Base-by-base conservation (phyloP, 1,140 invertebrate species). In the Venturia canescens region DNA sequence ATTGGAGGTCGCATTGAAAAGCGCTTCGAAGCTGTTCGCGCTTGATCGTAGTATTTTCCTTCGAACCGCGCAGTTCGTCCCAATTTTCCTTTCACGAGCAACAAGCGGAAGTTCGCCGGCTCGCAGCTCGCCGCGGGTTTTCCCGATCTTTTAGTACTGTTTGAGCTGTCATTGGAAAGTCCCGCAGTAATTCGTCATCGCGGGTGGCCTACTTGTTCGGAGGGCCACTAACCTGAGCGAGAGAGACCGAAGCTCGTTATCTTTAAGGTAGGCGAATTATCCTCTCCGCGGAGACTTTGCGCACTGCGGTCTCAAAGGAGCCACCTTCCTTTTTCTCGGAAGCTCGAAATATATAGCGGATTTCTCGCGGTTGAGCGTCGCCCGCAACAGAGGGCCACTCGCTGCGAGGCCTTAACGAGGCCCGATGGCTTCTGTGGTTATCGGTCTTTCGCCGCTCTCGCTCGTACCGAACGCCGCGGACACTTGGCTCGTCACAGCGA, bases 251-350 rank as follows among this genome's bases (percentile, higher is more conserved):
- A n/a, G 70, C 69, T 44, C 75, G 38, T 80, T 82, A 82, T 82
- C 67, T 78, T 83, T 83, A 67, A 75, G 79, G 67, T 66, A 79
- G 75, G 53, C 31, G 5, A n/a, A 31, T 57, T 74, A 75, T 71
- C 31, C 60, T 80, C 38, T 77, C 75, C 75, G 75, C 75, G 75
- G 75, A 77, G 57, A 76, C 82, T 78, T 75, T 83, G 78, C 82
- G 82, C 82, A 83, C 80, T 83, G 82, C 82, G 82, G 82, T 80
- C 82, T 83, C 82, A 57, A 83, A 80, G 82, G 82, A 80, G 76
- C 79, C 80, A 83, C 82, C 79, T 83, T 69, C 6, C 18, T 29
- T 31, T 31, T 31, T 31, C 18, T 16, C 4, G 1, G 31, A 53
- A 77, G 75, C 27, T 77, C 57, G 75, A 18, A 77, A 60, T n/a